Evolutionary conservation across 1,140 invertebrate species (phyloP), one percentile per base, ranked within the genome.

Genomic region (Luehdorfia chinensis): DNA sequence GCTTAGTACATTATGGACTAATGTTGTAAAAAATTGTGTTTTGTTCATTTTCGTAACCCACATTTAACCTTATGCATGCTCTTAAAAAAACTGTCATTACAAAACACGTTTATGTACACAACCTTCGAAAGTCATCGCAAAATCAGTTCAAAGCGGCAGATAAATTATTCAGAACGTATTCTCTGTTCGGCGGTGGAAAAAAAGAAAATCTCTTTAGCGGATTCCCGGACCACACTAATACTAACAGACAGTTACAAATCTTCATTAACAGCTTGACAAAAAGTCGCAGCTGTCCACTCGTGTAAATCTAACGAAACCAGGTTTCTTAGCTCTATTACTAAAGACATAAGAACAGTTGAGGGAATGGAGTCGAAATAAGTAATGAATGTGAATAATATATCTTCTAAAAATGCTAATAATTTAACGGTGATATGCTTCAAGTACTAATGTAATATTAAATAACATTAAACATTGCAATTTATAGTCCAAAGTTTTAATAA

Each of bases 221-320:
- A 58, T 43, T 41, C 39, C 15, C 25, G 39, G 63, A 60, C 62
- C 68, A 63, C 64, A 61, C 59, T 59, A 63, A 59, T 59, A 39
- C 32, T 39, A 64, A 56, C 64, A 47, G 66, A 64, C 61, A 61
- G 66, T 59, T 63, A 74, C 64, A 74, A 70, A 74, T 74, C 66
- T 74, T 74, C 64, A 74, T 73, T 70, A 70, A 65, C 66, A 62
- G 47, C 54, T 66, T 65, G 63, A 73, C 60, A 66, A 65, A 68
- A 64, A 61, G 57, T 62, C 55, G 39, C 66, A 64, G 62, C 59
- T 69, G 60, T 25, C 39, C 49, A 53, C 34, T 62, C 25, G 55
- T 55, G 52, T 68, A 72, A 72, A 66, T 60, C 48, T 55, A 48
- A 63, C 49, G 53, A 54, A 50, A 57, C 39, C 52, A 47, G 57